Evolutionary conservation across 2,888 invertebrate genomes (phyloP), one percentile per base, ranked within the genome.

Genomic region (Xanthia icteritia): DNA sequence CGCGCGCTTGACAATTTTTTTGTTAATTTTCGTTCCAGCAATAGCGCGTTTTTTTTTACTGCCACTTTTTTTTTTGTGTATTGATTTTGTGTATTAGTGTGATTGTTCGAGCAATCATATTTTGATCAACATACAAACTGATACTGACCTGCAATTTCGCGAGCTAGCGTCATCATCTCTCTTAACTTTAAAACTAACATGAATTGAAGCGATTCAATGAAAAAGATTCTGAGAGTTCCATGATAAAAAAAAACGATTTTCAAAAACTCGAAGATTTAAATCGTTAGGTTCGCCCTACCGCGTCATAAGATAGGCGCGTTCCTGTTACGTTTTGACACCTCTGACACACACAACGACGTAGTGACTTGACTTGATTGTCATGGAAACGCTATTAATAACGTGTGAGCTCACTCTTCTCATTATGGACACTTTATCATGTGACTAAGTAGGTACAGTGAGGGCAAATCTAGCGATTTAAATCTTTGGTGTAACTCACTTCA

Each of bases 401-500:
- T 58, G 56, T 27, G 13, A n/a, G 56, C 11, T 15, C 5, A 27
- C n/a, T 27, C 13, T 27, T 27, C 5, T 56, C 5, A 11, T 13
- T 13, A 58, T 58, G 6, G 27, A 58, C 17, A 27, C 2, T 27
- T 17, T 58, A 17, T 58, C 27, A 15, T 0, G 27, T 56, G 13
- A 56, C n/a, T n/a, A n/a, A 5, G 13, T n/a, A n/a, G 2, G 13
- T 17, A 31, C 60, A 20, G 31, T 31, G 20, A 31, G 60, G 9
- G 31, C 9, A 31, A 31, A 31, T 31, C 17, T 60, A 60, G 31
- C 31, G 60, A 60, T 31, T 60, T 60, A 60, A 60, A 31, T 60
- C 3, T 60, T 60, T 60, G 9, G 8, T 42, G 11, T 58, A 82
- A 94, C 94, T 94, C 92, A 94, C 94, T 87, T 92, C 91, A 73